Conservation (phyloP, 2,113 vertebrate species). For the Pachypanchax playfairii region DNA sequence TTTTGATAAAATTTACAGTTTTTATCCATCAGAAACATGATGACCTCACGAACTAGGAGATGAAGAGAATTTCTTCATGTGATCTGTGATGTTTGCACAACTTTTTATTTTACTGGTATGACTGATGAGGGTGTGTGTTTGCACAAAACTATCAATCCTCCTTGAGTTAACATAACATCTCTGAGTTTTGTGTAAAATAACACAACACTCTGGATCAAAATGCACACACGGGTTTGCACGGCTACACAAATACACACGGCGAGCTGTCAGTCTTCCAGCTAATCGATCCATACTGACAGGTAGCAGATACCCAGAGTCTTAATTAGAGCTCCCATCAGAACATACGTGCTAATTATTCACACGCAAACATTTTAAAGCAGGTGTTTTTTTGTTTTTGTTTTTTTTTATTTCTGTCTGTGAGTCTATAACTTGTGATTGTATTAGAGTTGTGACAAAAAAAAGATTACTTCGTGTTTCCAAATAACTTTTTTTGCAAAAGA, state of each 20-base stretch:
- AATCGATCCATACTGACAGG: conserved; percentile 76
- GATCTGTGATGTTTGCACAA: too few species aligned
- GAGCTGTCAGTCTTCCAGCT: conserved; percentile 66
- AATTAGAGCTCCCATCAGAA: conserved; percentile 77
- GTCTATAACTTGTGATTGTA: conserved; percentile 29
- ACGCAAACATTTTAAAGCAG: conserved; percentile 33
- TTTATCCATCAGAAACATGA: too few species aligned
- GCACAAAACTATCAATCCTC: conserved; percentile 12
- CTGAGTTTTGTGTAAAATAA: conserved; percentile 35
- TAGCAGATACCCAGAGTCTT: conserved; percentile 77
- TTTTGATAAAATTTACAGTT: too few species aligned
- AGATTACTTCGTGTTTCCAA: too few species aligned
- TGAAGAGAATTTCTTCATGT: too few species aligned
- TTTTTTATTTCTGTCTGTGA: too few species aligned
- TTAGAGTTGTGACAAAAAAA: conserved; percentile 12
- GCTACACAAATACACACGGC: conserved; percentile 30
- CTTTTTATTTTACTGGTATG: not conserved
- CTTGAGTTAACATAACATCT: not conserved
- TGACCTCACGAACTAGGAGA: too few species aligned
- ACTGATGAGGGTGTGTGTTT: not conserved
- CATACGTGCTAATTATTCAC: conserved; percentile 31
- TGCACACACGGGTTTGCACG: conserved; percentile 4
- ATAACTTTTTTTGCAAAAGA: too few species aligned
- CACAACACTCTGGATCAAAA: conserved; percentile 23
- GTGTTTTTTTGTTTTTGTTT: conserved; percentile 17